These are phyloP conservation scores for Tenthredo livida DNA, from an alignment of 2,888 invertebrate genomes.

Conservation along the genomic window DNA sequence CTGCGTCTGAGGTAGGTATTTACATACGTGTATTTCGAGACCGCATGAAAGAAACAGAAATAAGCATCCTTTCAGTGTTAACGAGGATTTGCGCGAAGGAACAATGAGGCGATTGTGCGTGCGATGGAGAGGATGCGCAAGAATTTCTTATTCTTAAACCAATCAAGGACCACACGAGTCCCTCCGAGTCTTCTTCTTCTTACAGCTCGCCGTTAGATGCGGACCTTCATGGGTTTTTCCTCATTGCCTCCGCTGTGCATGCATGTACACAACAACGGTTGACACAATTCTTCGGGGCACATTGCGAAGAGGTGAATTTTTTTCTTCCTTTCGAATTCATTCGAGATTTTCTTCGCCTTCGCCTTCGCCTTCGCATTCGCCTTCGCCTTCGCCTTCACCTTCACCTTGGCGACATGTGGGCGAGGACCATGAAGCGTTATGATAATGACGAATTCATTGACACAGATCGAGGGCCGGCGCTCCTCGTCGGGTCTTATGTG, in stretches of 20 bases:
- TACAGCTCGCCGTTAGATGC: neutral
- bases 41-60: neutral
- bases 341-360: conserved; percentile 10
- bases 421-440: conserved; percentile 27
- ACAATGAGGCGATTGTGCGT: neutral
- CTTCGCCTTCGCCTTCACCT: conserved; percentile 48
- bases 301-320: neutral
- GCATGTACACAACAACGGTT: neutral
- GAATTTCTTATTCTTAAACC: neutral
- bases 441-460: conserved; percentile 49
- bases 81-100: neutral
- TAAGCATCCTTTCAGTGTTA: neutral
- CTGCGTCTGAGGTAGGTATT: neutral
- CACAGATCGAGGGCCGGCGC: conserved; percentile 34
- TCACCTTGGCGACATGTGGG: conserved; percentile 23
- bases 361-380: conserved; percentile 41
- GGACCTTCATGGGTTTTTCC: neutral
- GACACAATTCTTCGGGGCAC: conserved; percentile 28
- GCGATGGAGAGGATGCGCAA: no score
- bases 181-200: neutral
- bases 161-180: neutral
- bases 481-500: neutral
- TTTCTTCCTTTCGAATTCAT: neutral
- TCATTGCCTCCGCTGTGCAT: no score
- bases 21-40: conserved; percentile 20